Evolutionary conservation across 2,113 vertebrate genomes (phyloP).

Genomic region (Cryptomyrus ogoouensis): DNA sequence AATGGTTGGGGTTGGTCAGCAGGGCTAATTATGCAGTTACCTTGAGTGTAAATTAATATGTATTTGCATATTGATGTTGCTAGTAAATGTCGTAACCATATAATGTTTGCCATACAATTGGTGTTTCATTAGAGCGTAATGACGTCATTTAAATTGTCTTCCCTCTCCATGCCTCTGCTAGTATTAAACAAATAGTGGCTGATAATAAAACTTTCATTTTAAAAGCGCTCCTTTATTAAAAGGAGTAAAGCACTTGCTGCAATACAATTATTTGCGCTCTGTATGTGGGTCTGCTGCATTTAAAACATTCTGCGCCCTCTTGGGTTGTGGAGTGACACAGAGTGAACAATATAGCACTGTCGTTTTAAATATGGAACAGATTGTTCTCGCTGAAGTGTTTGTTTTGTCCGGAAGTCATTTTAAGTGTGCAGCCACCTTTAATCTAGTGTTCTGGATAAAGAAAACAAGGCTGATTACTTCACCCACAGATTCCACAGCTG

Average conservation of each 20-base stretch:
- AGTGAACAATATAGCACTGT: not conserved
- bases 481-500: not conserved
- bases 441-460: not conserved
- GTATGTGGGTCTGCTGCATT: not conserved
- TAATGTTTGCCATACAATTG: too few relatives aligned
- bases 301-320: not conserved
- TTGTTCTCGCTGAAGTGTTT: not conserved
- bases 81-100: too few relatives aligned
- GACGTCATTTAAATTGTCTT: too few relatives aligned
- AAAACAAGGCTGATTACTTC: not conserved
- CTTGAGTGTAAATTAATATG: not conserved
- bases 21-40: too few relatives aligned
- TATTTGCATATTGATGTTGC: too few relatives aligned
- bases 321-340: not conserved
- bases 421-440: not conserved
- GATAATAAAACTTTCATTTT: too few relatives aligned
- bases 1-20: too few relatives aligned
- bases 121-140: too few relatives aligned
- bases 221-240: too few relatives aligned
- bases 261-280: not conserved
- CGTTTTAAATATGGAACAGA: not conserved
- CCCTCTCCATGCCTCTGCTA: too few relatives aligned
- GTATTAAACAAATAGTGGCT: too few relatives aligned
- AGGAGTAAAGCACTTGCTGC: too few relatives aligned
- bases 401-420: not conserved